Evolutionary conservation across 2,113 vertebrate species (phyloP), one percentile per base, ranked within the genome.

Genomic region (Macquaria ambigua): DNA sequence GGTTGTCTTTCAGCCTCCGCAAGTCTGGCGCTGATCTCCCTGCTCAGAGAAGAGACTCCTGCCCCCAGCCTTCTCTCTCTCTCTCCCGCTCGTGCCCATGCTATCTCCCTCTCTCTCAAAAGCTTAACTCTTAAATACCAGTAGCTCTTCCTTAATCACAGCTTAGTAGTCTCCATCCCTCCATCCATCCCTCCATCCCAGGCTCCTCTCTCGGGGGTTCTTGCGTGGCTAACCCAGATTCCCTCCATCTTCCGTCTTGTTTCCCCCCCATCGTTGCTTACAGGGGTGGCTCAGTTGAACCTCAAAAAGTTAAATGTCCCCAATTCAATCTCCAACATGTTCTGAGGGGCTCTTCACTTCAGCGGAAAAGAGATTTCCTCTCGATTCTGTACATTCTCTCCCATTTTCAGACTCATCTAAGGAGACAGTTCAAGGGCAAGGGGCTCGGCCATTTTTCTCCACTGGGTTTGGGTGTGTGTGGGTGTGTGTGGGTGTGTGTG

Each of bases 71-170:
- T 87, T 89, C 72, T 77, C 75, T 73, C 81, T 81, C 78, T 59
- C 71, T 73, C 70, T 58, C 68, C 37, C 23, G n/a, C 77, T 59
- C 64, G 15, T 53, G 50, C 61, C 59, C 46, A 7, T 85, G 46
- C 82, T 58, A 18, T 91, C 82, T 84, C 73, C 25, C 87, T 63
- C 86, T 81, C 73, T 69, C 84, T 86, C 37, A 64, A 31, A 74
- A 89, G 89, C 87, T 87, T 90, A 90, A 89, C 89, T 89, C 84
- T 87, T 93, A 91, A 93, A 93, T 90, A 93, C 90, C 91, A 90
- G 85, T 85, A 78, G 90, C 86, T 93, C 78, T 92, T 91, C 74
- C 79, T 92, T 94, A 93, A 93, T 92, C 88, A 92, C 91, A 92
- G 91, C 67, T 93, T 90, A 93, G 86, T 84, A 71, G 74, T 87